Evolutionary conservation across 2,797 vertebrate genomes (phyloP).

Genomic region (Crotalus adamanteus): DNA sequence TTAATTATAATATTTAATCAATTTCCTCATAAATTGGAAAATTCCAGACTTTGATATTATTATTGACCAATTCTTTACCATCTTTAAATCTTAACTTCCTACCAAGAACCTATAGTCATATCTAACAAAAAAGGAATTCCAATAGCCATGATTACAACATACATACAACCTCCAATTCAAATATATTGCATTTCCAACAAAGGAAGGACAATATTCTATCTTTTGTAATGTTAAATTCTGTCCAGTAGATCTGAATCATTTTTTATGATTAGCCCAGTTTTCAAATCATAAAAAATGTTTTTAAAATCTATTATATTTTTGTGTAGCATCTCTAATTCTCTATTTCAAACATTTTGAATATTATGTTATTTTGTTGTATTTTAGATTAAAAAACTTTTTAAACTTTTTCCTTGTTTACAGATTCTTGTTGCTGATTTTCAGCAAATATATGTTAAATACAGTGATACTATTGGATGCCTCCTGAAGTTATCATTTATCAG

Average conservation of each 20-base stretch:
- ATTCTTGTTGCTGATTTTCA: not conserved
- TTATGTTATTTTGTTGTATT: not conserved
- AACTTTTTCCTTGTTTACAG: not conserved
- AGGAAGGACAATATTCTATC: not conserved
- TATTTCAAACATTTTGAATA: not conserved
- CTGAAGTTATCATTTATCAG: not conserved
- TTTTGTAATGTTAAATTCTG: not conserved
- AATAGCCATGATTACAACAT: not conserved
- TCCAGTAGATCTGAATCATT: not conserved
- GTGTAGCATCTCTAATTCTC: not conserved
- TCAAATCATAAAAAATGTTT: not conserved
- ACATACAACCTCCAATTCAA: not conserved
- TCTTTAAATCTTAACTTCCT: too few species aligned
- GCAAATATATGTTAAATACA: not conserved
- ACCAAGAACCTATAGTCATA: not conserved
- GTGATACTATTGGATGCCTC: not conserved
- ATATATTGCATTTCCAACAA: not conserved
- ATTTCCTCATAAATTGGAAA: not conserved
- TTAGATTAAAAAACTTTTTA: not conserved
- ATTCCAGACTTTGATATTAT: not conserved
- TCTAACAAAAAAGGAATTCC: not conserved
- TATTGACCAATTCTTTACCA: not conserved
- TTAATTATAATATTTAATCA: not conserved
- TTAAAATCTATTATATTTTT: not conserved
- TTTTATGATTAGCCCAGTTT: not conserved